Conservation (phyloP, 2,888 invertebrate species). For the Hydropsyche betteni region DNA sequence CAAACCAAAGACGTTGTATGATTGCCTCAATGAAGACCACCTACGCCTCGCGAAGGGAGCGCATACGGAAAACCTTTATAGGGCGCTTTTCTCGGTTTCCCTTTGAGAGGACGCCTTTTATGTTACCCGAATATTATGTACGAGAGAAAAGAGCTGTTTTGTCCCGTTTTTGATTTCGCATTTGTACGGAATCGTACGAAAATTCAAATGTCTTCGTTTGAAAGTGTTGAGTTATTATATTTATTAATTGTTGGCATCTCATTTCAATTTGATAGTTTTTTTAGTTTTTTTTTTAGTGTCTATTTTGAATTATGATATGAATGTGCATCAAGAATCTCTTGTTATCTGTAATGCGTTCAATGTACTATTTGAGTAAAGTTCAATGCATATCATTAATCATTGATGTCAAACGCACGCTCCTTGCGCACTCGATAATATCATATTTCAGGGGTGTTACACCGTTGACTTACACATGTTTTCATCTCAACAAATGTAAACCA, state of each 20-base stretch:
- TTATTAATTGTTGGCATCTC: too few species aligned
- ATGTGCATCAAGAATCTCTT: too few species aligned
- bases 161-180: constrained; percentile 24
- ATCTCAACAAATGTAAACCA: neutral
- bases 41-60: constrained; percentile 30
- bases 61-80: constrained; percentile 37
- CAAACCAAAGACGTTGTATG: constrained; percentile 41
- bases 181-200: constrained; percentile 2
- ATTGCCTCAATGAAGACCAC: constrained; percentile 42
- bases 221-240: too few species aligned
- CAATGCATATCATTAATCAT: constrained; percentile 46
- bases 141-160: constrained; percentile 35
- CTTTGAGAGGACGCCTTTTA: constrained; percentile 30
- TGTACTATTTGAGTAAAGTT: constrained; percentile 32
- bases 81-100: constrained; percentile 37
- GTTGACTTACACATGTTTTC: neutral
- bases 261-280: too few species aligned
- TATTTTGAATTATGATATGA: too few species aligned
- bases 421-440: constrained; percentile 36
- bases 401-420: constrained; percentile 44
- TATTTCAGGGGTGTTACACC: constrained; percentile 17
- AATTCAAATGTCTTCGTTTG: neutral
- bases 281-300: too few species aligned
- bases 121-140: constrained; percentile 24
- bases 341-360: constrained; percentile 29